These are phyloP conservation scores for Pachypanchax playfairii DNA, from an alignment of 2,113 vertebrate species.

Conservation along the genomic window DNA sequence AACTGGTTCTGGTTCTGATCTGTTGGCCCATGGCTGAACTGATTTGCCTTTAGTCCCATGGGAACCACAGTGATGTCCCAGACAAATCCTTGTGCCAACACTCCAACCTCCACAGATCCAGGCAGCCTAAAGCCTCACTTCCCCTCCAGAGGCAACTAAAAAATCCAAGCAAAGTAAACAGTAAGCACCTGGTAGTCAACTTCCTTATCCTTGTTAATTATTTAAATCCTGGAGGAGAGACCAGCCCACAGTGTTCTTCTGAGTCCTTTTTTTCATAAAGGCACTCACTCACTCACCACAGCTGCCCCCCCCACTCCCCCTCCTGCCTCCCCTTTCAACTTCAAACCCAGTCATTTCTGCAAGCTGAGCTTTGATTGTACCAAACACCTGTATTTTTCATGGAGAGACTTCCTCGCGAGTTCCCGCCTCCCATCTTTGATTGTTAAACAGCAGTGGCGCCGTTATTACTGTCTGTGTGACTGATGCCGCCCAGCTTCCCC, in stretches of 20 bases:
- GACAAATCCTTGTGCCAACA: slow-evolving; percentile 71
- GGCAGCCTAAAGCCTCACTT: slow-evolving; percentile 69
- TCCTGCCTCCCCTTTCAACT: slow-evolving; percentile 75
- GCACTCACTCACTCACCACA: slow-evolving; percentile 70
- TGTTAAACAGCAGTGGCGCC: slow-evolving; percentile 81
- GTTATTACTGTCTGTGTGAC: slow-evolving; percentile 78
- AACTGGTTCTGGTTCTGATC: slow-evolving; percentile 48
- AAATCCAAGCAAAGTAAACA: slow-evolving; percentile 70
- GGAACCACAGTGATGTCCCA: slow-evolving; percentile 66
- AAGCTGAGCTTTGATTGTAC: slow-evolving; percentile 80
- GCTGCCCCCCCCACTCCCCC: slow-evolving; percentile 40
- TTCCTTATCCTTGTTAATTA: slow-evolving; percentile 77
- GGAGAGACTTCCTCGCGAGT: slow-evolving; percentile 78
- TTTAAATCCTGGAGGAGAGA: slow-evolving; percentile 71
- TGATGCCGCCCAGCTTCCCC: slow-evolving; percentile 75
- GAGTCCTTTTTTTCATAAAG: slow-evolving; percentile 58
- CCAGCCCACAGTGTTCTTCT: slow-evolving; percentile 66
- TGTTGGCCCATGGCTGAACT: slow-evolving; percentile 34
- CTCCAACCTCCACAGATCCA: slow-evolving; percentile 62
- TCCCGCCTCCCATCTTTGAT: slow-evolving; percentile 82
- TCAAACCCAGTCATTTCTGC: slow-evolving; percentile 81
- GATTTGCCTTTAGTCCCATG: slow-evolving; percentile 60
- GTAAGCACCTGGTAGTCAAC: slow-evolving; percentile 68
- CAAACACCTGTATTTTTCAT: slow-evolving; percentile 82
- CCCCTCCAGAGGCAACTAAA: slow-evolving; percentile 56